A percentile compares a stretch with the other conserved stretches of the same genome.
phyloP scores from a whole-genome alignment of 2,797 vertebrate species.

The Chaetophractus vellerosus region DNA sequence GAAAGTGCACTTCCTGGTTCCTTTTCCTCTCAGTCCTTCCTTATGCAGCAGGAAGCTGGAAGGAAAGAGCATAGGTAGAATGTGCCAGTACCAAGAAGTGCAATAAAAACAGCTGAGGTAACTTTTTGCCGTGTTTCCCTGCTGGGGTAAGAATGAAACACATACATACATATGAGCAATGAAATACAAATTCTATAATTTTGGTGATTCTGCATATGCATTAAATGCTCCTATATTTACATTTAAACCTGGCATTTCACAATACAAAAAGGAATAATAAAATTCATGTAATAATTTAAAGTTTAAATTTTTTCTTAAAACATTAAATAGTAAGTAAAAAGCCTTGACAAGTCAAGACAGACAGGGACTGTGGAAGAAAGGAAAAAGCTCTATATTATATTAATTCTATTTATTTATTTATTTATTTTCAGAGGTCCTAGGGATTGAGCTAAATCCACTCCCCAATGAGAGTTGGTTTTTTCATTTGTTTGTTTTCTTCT shows the following conservation, averaged over 20 bases:
- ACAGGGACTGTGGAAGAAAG: neutral
- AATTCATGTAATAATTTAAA: neutral
- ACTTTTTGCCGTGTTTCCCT: neutral
- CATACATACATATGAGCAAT: fast-evolving
- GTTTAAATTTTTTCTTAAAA: constrained; percentile 10
- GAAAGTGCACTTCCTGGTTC: fast-evolving
- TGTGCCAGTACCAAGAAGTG: neutral
- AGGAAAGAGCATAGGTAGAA: neutral
- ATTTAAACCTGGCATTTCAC: neutral
- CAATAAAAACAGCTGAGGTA: too few relatives aligned
- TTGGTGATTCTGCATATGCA: neutral
- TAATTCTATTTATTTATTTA: neutral
- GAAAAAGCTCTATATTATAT: neutral
- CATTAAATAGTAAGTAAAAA: neutral
- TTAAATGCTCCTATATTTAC: neutral
- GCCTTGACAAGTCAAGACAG: neutral
- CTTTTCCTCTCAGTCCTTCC: too few relatives aligned
- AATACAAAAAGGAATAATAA: neutral
- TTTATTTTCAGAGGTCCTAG: too few relatives aligned
- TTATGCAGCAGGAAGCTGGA: neutral
- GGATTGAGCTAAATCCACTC: too few relatives aligned
- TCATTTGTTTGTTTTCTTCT: too few relatives aligned
- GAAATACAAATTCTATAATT: neutral
- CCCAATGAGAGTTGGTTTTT: too few relatives aligned
- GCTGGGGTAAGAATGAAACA: neutral